Evolutionary conservation across 2,888 invertebrate genomes (phyloP).

Genomic region (Hemaris fuciformis): DNA sequence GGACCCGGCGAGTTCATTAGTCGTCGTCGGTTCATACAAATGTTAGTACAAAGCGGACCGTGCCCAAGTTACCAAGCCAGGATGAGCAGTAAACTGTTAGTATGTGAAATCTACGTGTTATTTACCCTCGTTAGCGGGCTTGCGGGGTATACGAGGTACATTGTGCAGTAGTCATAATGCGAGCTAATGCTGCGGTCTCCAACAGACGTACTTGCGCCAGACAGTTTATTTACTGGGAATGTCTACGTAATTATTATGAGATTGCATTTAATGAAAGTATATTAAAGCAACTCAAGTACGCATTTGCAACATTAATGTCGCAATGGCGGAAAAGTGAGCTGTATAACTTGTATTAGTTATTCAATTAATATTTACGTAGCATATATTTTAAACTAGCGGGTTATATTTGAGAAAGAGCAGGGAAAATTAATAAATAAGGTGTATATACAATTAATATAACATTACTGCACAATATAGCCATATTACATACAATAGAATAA

Average conservation of each 20-base stretch:
- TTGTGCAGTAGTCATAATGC: conserved; percentile 15
- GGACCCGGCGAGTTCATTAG: conserved; percentile 16
- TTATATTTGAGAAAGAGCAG: no score
- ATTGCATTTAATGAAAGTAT: not conserved
- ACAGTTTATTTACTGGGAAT: not conserved
- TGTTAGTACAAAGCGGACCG: conserved; percentile 23
- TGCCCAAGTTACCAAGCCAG: conserved; percentile 10
- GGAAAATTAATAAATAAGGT: not conserved
- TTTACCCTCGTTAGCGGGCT: conserved; percentile 25
- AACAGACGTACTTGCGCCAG: not conserved
- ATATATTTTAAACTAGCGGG: no score
- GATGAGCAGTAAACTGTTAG: conserved; percentile 13
- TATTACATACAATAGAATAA: conserved; percentile 2
- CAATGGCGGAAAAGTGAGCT: not conserved
- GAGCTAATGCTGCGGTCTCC: not conserved
- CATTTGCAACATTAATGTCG: not conserved
- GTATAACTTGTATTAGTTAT: no score
- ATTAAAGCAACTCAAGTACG: not conserved
- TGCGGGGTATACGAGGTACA: conserved; percentile 20
- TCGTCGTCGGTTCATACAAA: conserved; percentile 17
- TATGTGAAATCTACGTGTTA: conserved; percentile 30
- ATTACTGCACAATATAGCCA: conserved; percentile 6
- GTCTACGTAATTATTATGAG: not conserved
- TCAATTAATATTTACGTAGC: no score
- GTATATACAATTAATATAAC: not conserved